A percentile compares a stretch with the other conserved stretches of the same genome.
phyloP scores from a whole-genome alignment of 2,113 vertebrate species.

The Sorex araneus region DNA sequence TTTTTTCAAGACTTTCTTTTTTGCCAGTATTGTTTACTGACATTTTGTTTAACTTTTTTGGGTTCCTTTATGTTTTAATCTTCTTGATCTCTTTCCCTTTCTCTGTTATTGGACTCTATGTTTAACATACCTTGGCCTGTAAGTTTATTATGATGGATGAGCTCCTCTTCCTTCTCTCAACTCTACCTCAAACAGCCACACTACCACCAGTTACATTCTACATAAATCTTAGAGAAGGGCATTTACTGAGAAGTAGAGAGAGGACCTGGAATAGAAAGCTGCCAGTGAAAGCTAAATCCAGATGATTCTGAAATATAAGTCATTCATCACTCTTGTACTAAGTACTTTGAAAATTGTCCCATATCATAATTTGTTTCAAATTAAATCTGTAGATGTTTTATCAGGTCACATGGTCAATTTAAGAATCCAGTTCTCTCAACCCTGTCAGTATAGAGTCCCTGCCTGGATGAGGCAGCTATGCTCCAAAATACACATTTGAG shows the following conservation, averaged over 20 bases:
- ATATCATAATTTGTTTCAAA: constrained; percentile 38
- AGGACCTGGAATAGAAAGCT: neutral
- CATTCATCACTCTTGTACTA: constrained; percentile 31
- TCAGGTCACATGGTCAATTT: neutral
- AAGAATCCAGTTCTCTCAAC: neutral
- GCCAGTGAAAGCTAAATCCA: neutral
- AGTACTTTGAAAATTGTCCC: constrained; percentile 55
- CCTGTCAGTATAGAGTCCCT: neutral
- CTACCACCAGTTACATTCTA: neutral
- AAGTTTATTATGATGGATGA: neutral
- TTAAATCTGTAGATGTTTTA: constrained; percentile 2
- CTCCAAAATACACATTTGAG: neutral
- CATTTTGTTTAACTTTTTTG: neutral
- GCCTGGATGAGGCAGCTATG: neutral
- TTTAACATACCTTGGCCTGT: neutral
- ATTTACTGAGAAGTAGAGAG: neutral
- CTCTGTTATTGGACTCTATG: neutral
- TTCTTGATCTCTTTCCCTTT: neutral
- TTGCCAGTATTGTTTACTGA: neutral
- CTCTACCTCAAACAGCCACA: neutral
- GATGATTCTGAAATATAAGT: constrained; percentile 15
- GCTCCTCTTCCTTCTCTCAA: neutral
- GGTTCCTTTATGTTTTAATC: neutral
- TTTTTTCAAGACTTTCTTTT: neutral
- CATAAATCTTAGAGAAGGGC: neutral